Conservation (phyloP, 2,888 invertebrate genomes). For the Mythimna loreyi region DNA sequence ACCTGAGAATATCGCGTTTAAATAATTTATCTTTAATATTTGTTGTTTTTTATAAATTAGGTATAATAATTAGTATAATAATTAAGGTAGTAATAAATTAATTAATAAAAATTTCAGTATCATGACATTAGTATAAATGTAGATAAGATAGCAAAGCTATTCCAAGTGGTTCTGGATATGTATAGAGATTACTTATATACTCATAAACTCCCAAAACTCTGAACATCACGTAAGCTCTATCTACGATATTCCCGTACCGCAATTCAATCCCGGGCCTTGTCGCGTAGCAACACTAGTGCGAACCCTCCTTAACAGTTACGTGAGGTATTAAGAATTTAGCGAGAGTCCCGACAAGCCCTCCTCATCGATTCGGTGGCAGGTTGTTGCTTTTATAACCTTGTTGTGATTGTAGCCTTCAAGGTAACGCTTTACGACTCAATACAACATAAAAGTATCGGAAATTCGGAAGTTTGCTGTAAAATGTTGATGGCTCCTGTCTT, state of each 20-base stretch:
- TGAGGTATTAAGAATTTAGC: conserved; percentile 91
- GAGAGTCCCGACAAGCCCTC: conserved; percentile 74
- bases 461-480: conserved; percentile 54
- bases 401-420: conserved; percentile 68
- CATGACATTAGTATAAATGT: no score
- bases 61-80: no score
- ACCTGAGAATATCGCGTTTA: no score
- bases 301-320: conserved; percentile 88
- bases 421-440: conserved; percentile 60
- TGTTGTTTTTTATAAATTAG: no score
- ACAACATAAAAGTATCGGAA: conserved; percentile 56
- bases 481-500: conserved; percentile 51
- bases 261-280: conserved; percentile 47
- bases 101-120: no score
- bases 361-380: conserved; percentile 68
- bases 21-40: no score
- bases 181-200: no score
- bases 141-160: not conserved
- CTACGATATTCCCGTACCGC: conserved; percentile 58
- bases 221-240: conserved; percentile 11
- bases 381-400: conserved; percentile 70
- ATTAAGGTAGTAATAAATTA: no score
- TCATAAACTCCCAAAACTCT: conserved; percentile 6
- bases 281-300: conserved; percentile 70
- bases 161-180: no score